Percentiles rank a stretch among this genome's conserved stretches.
Conservation (phyloP, 2,113 vertebrate species). For the Leiothrix lutea region DNA sequence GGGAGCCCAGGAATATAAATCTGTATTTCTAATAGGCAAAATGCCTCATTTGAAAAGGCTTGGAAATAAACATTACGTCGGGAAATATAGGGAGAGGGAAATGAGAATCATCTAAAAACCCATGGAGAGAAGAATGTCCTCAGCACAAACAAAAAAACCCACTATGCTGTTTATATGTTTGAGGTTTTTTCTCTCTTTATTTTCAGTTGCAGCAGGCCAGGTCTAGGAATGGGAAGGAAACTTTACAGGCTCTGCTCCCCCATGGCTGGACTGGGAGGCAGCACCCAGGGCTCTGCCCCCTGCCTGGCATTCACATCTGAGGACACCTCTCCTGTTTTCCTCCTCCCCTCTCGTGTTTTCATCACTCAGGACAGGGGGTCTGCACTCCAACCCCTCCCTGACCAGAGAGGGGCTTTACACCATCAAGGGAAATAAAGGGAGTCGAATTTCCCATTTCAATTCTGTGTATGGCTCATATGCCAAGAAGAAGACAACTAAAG, state of each 20-base stretch:
- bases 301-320: background rate
- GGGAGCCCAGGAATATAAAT: background rate
- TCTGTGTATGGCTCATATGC: rapidly evolving
- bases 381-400: background rate
- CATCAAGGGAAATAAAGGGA: background rate
- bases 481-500: background rate
- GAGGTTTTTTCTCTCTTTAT: background rate
- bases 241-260: background rate
- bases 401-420: background rate
- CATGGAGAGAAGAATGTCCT: background rate
- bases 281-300: background rate
- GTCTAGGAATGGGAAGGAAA: background rate
- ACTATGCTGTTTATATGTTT: background rate
- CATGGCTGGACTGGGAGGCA: background rate
- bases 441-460: background rate
- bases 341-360: no score
- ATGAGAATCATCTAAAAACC: background rate
- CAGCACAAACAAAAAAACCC: background rate
- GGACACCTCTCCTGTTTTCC: background rate
- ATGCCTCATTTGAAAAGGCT: background rate
- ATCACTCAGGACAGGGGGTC: no score
- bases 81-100: background rate
- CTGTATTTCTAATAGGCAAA: conserved; percentile 32
- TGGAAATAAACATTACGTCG: background rate
- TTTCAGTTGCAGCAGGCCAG: background rate